Base-by-base conservation (phyloP, 2,113 vertebrate genomes). In the Burhinus bistriatus region DNA sequence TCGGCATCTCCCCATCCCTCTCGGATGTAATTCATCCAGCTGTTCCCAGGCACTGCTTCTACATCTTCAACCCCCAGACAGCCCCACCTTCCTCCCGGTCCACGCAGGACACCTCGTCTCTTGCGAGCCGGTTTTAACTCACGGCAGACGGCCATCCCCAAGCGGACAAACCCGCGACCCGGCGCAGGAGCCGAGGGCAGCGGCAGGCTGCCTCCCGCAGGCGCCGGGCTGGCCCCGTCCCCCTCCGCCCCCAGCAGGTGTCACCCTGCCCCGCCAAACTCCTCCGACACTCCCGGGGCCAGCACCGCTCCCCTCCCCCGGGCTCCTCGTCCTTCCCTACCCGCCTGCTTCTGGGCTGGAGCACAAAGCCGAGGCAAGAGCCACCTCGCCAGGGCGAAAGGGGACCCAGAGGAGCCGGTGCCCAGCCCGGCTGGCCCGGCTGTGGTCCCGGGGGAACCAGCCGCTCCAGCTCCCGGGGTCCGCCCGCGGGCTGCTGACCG, bases 371-470 rank as follows among this genome's bases (percentile, higher is more conserved):
- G 16, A 30, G 23, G 18, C 34, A 16, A 26, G 14, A 38, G 38
- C 83, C 36, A 13, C 27, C 18, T 22, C 34, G 25, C 32, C 30
- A 4, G 6, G 49, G 20, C 23, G 15, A 14, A 21, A 26, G 21
- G 34, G 14, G 12, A 15, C 27, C 11, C 40, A 3, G 17, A 14
- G 47, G 12, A 34, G 11, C 40, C 16, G 6, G 22, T 36, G 27
- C 29, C 47, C 64, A 9, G 20, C 44, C 5, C 11, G 30, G 29
- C 14, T 30, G 62, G 40, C 58, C 40, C 61, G 30, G 49, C 45
- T 7, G 15, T 4, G 57, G n/a, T 4, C 3, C 12, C 8, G 42
- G 18, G 26, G 45, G 7, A 3, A 15, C 7, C 30, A 3, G 36
- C 27, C 10, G 11, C 54, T 40, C 30, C 42, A 5, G 40, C 21